Percentiles rank a stretch among this genome's conserved stretches.
Evolutionary conservation across 2,888 invertebrate species (phyloP).

Genomic region (Romanomermis culicivorax): DNA sequence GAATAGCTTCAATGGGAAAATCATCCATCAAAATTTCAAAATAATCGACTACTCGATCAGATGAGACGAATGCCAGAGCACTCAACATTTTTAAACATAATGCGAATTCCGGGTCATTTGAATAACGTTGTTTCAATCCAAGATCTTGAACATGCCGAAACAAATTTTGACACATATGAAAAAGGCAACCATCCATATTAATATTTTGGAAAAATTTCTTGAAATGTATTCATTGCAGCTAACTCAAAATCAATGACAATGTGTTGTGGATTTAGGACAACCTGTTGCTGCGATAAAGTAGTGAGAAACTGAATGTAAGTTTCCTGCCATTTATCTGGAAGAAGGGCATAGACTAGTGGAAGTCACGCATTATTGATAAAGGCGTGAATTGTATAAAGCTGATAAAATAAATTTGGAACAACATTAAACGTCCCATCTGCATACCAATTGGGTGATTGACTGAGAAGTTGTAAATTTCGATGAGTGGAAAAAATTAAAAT

Average conservation of each 20-base stretch:
- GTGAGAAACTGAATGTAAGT: not conserved
- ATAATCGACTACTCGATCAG: not conserved
- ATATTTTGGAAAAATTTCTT: not conserved
- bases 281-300: not conserved
- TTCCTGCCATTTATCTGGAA: not conserved
- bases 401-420: not conserved
- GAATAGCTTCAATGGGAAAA: not conserved
- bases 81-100: not conserved
- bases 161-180: not conserved
- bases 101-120: not conserved
- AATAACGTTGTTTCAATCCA: not conserved
- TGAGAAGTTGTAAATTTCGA: not conserved
- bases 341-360: not conserved
- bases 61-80: not conserved
- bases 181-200: not conserved
- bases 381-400: conserved; percentile 1
- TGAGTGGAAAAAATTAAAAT: not conserved
- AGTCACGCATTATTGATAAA: not conserved
- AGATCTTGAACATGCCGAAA: not conserved
- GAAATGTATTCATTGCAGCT: conserved; percentile 2
- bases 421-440: conserved; percentile 3
- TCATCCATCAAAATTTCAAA: not conserved
- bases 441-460: not conserved
- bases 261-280: too few species aligned
- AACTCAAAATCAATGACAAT: not conserved